Percentiles rank a stretch among this genome's conserved stretches.
phyloP scores from a whole-genome alignment of 2,797 vertebrate species.

The Phataginus tricuspis region DNA sequence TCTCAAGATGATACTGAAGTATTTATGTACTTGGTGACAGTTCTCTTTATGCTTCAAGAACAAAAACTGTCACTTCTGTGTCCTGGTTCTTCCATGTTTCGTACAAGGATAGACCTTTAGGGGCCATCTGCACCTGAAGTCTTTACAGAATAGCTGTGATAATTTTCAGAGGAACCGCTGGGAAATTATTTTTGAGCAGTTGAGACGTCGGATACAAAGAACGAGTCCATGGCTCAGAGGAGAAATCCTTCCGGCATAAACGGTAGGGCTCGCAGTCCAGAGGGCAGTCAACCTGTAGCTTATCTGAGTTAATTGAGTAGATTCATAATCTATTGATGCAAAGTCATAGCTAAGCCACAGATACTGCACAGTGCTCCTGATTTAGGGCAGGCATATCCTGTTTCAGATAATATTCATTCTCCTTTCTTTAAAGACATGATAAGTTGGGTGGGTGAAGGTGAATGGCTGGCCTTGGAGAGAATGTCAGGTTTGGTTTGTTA shows the following conservation, averaged over 20 bases:
- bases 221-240: not conserved
- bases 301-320: not conserved
- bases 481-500: not conserved
- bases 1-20: not conserved
- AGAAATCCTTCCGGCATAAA: not conserved
- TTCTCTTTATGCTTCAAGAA: not conserved
- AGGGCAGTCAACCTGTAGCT: not conserved
- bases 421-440: not conserved
- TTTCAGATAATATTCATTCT: not conserved
- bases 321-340: too few species aligned
- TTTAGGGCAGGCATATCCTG: not conserved
- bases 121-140: not conserved
- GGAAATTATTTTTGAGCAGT: not conserved
- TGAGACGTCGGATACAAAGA: not conserved
- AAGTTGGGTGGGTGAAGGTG: not conserved
- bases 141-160: not conserved
- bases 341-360: not conserved
- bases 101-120: not conserved
- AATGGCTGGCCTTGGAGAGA: not conserved
- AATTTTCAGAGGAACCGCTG: not conserved
- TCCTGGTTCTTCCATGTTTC: not conserved
- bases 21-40: not conserved
- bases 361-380: rapidly evolving
- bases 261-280: rapidly evolving
- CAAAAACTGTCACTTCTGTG: not conserved